phyloP scores from a whole-genome alignment of 2,113 vertebrate genomes.

The Panthera leo region DNA sequence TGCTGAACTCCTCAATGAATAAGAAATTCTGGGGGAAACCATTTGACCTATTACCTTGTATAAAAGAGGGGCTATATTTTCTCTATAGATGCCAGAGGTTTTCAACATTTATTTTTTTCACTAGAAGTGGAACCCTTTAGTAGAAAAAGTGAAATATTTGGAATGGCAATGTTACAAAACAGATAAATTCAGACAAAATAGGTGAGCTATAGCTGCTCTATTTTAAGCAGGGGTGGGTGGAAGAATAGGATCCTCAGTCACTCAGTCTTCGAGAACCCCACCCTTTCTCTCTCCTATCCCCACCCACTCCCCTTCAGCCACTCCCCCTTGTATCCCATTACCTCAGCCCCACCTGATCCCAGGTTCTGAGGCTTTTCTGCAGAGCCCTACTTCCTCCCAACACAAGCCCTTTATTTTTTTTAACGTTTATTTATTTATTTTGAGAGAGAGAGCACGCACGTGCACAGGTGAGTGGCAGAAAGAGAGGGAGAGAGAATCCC shows the following conservation, averaged over 20 bases:
- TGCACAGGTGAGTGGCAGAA: no score
- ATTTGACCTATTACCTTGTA: not conserved
- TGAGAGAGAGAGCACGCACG: no score
- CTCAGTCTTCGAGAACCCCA: not conserved
- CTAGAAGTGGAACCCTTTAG: not conserved
- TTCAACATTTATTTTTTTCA: not conserved
- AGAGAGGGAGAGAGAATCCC: no score
- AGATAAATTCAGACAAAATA: not conserved
- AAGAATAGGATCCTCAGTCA: not conserved
- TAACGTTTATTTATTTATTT: no score
- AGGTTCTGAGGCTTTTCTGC: not conserved
- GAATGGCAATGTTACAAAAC: not conserved
- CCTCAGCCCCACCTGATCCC: not conserved
- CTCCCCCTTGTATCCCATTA: rapidly evolving
- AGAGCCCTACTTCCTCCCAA: not conserved
- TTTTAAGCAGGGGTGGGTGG: not conserved
- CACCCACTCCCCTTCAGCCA: rapidly evolving
- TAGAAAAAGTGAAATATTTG: not conserved
- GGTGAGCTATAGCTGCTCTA: not conserved
- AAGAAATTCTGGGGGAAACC: not conserved
- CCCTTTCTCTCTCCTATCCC: not conserved
- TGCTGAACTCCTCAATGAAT: not conserved
- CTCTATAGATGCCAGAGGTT: not conserved
- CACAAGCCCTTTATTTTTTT: not conserved
- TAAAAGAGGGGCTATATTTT: not conserved